Conservation (phyloP, 1,140 invertebrate genomes). For the Cotesia typhae region DNA sequence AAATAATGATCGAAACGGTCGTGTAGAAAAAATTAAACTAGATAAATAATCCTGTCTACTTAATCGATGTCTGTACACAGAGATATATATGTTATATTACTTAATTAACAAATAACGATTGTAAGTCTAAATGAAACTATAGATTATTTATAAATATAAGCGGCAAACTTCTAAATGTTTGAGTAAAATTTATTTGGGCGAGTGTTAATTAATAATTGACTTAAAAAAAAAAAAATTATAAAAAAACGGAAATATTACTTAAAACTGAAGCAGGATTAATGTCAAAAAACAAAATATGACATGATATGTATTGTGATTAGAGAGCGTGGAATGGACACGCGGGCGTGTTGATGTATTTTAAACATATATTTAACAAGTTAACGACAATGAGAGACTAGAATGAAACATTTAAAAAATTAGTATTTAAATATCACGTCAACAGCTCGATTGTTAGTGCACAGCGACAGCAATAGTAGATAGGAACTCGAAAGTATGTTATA, state of each 20-base stretch:
- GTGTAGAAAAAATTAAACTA: slow-evolving; percentile 31
- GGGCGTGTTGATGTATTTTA: slow-evolving; percentile 7
- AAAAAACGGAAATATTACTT: no score
- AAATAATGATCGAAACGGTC: slow-evolving; percentile 25
- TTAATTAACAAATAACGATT: slow-evolving; percentile 19
- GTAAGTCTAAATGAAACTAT: slow-evolving; percentile 37
- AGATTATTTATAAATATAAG: slow-evolving; percentile 29
- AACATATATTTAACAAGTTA: no score
- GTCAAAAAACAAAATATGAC: no score
- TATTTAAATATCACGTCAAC: slow-evolving; percentile 36
- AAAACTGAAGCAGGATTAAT: neutral
- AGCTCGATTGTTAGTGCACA: slow-evolving; percentile 44
- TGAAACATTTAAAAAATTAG: slow-evolving; percentile 21
- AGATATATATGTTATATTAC: slow-evolving; percentile 27
- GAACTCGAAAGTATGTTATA: slow-evolving; percentile 43
- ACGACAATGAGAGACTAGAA: slow-evolving; percentile 9
- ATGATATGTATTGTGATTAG: no score
- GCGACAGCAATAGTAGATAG: slow-evolving; percentile 44
- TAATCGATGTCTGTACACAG: slow-evolving; percentile 44
- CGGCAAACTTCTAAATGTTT: slow-evolving; percentile 13
- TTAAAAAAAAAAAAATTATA: slow-evolving; percentile 12
- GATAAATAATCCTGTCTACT: slow-evolving; percentile 38
- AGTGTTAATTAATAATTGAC: slow-evolving; percentile 6
- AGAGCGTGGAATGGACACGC: neutral
- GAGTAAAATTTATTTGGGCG: slow-evolving; percentile 23